Conservation (phyloP, 2,888 invertebrate genomes). For the Cheilosia vernalis region DNA sequence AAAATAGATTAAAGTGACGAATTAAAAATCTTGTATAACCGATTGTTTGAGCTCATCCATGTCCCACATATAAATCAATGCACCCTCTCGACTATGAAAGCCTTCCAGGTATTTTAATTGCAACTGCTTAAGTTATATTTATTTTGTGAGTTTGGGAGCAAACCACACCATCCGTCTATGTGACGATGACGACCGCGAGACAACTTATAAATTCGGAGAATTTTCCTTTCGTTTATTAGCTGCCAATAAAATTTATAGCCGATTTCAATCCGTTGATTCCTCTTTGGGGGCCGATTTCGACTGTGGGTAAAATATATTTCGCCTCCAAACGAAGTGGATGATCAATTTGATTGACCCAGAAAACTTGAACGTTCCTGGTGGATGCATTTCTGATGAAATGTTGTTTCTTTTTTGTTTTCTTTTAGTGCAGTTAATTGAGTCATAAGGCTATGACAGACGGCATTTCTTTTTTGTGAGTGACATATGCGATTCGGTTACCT, state of each 20-base stretch:
- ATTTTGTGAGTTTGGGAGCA: constrained; percentile 35
- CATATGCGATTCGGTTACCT: too few species aligned
- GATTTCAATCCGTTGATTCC: constrained; percentile 36
- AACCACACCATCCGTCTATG: not conserved
- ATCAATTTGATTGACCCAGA: constrained; percentile 47
- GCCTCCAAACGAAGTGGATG: constrained; percentile 9
- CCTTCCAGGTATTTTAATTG: constrained; percentile 66
- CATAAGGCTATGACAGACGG: not conserved
- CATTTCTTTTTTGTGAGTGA: too few species aligned
- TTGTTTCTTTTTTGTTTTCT: not conserved
- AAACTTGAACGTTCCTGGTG: constrained; percentile 14
- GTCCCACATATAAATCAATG: constrained; percentile 54
- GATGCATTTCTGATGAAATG: not conserved
- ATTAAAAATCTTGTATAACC: constrained; percentile 18
- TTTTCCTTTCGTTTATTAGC: constrained; percentile 59
- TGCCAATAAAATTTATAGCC: constrained; percentile 69
- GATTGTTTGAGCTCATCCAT: constrained; percentile 6
- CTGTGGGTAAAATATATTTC: not conserved
- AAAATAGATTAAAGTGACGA: constrained; percentile 19
- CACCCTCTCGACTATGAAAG: constrained; percentile 42
- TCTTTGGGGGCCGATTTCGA: not conserved
- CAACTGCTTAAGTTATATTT: constrained; percentile 48
- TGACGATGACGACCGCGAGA: constrained; percentile 1
- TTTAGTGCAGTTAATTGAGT: constrained; percentile 21
- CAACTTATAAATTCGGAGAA: constrained; percentile 51